Evolutionary conservation across 2,113 vertebrate species (phyloP).

Genomic region (Mus pahari): DNA sequence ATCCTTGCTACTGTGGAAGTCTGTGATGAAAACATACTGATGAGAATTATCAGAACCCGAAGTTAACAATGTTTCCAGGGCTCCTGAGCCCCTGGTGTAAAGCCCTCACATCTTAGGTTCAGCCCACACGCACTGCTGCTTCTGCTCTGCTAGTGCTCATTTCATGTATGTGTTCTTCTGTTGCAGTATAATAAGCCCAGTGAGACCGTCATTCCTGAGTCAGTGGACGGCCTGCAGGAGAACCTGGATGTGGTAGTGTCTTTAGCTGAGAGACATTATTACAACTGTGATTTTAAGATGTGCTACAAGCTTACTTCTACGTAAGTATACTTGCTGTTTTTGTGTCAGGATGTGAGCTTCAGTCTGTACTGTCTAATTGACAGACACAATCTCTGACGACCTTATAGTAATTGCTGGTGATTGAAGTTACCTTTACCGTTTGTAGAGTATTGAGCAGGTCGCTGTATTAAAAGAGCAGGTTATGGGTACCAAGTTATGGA

Average conservation of each 20-base stretch:
- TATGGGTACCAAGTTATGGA: neutral
- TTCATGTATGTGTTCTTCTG: slow-evolving; percentile 63
- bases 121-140: neutral
- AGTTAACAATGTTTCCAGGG: neutral
- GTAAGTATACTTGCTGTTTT: slow-evolving; percentile 87
- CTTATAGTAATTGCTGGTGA: neutral
- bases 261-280: slow-evolving; percentile 98
- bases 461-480: neutral
- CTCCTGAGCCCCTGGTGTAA: neutral
- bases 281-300: slow-evolving; percentile 99
- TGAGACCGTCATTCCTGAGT: slow-evolving; percentile 94
- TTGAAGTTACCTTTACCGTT: neutral
- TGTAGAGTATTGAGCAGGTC: neutral
- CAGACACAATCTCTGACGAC: neutral
- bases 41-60: neutral
- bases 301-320: slow-evolving; percentile 98
- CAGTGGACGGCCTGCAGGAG: slow-evolving; percentile 94
- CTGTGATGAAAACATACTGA: neutral
- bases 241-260: slow-evolving; percentile 99
- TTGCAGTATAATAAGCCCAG: slow-evolving; percentile 98
- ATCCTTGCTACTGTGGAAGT: too few relatives aligned
- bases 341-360: neutral
- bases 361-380: neutral
- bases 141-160: neutral
- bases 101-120: neutral